A percentile compares a stretch with the other conserved stretches of the same genome.
These are phyloP conservation scores for Macaria notata DNA, from an alignment of 2,888 invertebrate genomes.

Conservation along the genomic window DNA sequence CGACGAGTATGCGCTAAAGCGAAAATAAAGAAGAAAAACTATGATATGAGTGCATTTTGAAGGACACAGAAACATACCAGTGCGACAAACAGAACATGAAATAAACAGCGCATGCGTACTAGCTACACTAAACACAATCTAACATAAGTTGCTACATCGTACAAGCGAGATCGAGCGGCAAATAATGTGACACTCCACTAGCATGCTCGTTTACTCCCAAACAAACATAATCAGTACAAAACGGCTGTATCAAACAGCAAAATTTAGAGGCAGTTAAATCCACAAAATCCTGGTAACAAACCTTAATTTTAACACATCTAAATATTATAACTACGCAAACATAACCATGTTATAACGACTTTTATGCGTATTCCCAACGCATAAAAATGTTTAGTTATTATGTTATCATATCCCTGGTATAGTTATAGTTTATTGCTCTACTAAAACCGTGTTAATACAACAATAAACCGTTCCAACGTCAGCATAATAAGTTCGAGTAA, in stretches of 20 bases:
- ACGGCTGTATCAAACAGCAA: slow-evolving; percentile 65
- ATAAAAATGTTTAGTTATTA: slow-evolving; percentile 1
- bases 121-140: slow-evolving; percentile 22
- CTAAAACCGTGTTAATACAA: slow-evolving; percentile 23
- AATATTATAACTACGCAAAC: slow-evolving; percentile 32
- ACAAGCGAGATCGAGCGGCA: slow-evolving; percentile 36
- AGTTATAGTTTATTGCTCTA: slow-evolving; percentile 25
- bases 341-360: slow-evolving; percentile 19
- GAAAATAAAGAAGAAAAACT: slow-evolving; percentile 57
- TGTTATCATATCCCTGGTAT: background rate
- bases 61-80: slow-evolving; percentile 73
- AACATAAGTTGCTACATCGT: slow-evolving; percentile 20
- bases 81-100: slow-evolving; percentile 41
- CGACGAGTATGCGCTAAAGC: slow-evolving; percentile 60
- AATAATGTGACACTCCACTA: slow-evolving; percentile 31
- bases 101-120: slow-evolving; percentile 31
- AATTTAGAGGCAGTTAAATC: slow-evolving; percentile 44
- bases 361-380: slow-evolving; percentile 12
- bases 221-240: slow-evolving; percentile 37
- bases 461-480: slow-evolving; percentile 7
- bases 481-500: background rate
- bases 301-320: slow-evolving; percentile 49
- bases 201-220: slow-evolving; percentile 41
- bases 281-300: slow-evolving; percentile 73
- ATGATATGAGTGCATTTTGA: slow-evolving; percentile 76